Base-by-base conservation (phyloP, 2,888 invertebrate genomes). In the Aphidius colemani region DNA sequence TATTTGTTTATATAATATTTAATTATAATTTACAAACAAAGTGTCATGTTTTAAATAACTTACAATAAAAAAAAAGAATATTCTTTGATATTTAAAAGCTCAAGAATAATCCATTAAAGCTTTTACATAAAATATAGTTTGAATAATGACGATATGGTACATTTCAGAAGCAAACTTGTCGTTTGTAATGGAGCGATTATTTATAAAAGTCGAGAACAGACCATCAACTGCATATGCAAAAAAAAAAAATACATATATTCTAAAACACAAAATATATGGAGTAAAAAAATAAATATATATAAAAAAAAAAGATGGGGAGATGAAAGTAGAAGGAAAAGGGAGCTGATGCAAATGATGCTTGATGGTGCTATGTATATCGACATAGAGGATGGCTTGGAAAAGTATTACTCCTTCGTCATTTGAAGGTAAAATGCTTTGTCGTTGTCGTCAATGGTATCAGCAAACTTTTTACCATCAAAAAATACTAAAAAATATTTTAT, bases 291-390 rank as follows among this genome's bases (percentile, higher is more conserved):
- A 53, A 43, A 39, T 18, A 53, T n/a, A 53, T 11, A 39, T 13
- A 53, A 7, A 5, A 7, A 10, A 43, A 59, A 61, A 41, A 45
- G 49, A 49, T 45, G n/a, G n/a, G n/a, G n/a, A 30, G 43, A 40
- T 9, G 50, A 11, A 53, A 41, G 55, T 10, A 30, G 53, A 58
- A 51, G 53, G 58, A 45, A 60, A 55, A 63, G 64, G 63, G 63
- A 60, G 63, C 68, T 67, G 67, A 70, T 70, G 69, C 68, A 68
- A 70, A 70, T 66, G 69, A 68, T 66, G 62, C 51, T 63, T 68
- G 66, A 63, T 49, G 64, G 64, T 63, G 48, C 55, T 39, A 56
- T 60, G 56, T 65, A 67, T 66, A 68, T 70, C 70, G 66, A 67
- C 66, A 66, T 67, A 67, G 66, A 68, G 66, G 61, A 60, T 59